Conservation (phyloP, 2,888 invertebrate genomes). For the Eurytoma californica region DNA sequence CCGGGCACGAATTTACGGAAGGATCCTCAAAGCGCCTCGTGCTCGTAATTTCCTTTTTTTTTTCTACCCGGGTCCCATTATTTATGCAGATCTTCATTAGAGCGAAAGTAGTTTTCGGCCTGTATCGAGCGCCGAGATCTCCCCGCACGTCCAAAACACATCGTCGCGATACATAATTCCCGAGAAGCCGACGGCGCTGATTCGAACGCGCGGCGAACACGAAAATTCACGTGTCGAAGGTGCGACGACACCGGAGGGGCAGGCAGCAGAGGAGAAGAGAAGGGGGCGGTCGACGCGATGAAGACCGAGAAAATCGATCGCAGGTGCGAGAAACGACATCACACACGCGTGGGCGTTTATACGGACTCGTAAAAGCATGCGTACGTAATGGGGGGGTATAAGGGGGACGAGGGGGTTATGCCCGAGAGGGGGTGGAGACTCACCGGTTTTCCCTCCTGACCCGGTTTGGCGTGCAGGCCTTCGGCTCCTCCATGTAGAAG, state of each 20-base stretch:
- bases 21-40: too few species aligned
- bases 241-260: background rate
- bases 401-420: too few species aligned
- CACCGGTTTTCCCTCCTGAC: conserved; percentile 73
- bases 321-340: conserved; percentile 18
- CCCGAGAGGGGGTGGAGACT: conserved; percentile 57
- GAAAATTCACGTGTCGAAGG: background rate
- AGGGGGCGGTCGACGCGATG: background rate
- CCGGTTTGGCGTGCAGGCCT: conserved; percentile 76
- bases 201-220: background rate
- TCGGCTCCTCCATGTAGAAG: conserved; percentile 81
- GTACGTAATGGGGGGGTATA: too few species aligned
- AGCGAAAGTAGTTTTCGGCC: too few species aligned
- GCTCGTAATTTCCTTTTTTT: too few species aligned
- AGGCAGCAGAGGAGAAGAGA: background rate
- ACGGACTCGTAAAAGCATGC: too few species aligned
- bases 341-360: background rate
- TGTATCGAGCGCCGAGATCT: too few species aligned
- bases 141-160: too few species aligned
- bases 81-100: too few species aligned
- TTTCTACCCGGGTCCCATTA: too few species aligned
- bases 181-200: background rate
- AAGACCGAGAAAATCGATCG: conserved; percentile 27
- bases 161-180: background rate
- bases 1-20: too few species aligned